Evolutionary conservation across 2,888 invertebrate genomes (phyloP), one percentile per base, ranked within the genome.

Genomic region (Nineta flava): DNA sequence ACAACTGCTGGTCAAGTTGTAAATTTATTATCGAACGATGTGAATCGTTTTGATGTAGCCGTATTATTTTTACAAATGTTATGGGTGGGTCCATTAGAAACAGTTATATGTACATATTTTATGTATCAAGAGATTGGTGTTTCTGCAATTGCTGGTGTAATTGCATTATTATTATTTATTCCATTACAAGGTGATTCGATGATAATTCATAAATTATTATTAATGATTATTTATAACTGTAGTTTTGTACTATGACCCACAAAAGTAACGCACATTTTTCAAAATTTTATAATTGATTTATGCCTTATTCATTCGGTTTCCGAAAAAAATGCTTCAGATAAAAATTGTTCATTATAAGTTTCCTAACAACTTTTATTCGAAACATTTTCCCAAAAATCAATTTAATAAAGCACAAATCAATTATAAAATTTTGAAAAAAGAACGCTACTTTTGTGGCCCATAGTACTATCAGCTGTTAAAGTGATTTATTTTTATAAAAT

Each of bases 11-110:
- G 81, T 3, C 81, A 81, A 63, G 74, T 81, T 53, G 91, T 95
- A 31, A 95, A 95, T 65, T 75, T 96, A n/a, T 71, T 97, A 51
- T 92, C 95, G 1, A 97, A 95, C 62, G 96, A 97, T 66, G 90
- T 96, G 54, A 87, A 86, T 59, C 77, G 87, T 49, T 93, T 96
- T 65, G 96, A 97, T 64, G 79, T 91, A 62, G 87, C 87, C 10
- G 77, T 91, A 49, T 78, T 90, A 55, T 87, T 94, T 63, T 68
- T 92, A 6, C 94, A 95, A 68, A 94, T 88, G 64, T 71, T 92
- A 19, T 90, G 92, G 88, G 80, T 92, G 52, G 91, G 88, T 0
- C 92, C 92, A 0, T 60, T 88, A 19, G 85, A 90, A 57, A 84
- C 88, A 1, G 65, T 83, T 48, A 77, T 87, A 55, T 79, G 87